Evolutionary conservation across 2,797 vertebrate genomes (phyloP).

Genomic region (Acanthornis magna): DNA sequence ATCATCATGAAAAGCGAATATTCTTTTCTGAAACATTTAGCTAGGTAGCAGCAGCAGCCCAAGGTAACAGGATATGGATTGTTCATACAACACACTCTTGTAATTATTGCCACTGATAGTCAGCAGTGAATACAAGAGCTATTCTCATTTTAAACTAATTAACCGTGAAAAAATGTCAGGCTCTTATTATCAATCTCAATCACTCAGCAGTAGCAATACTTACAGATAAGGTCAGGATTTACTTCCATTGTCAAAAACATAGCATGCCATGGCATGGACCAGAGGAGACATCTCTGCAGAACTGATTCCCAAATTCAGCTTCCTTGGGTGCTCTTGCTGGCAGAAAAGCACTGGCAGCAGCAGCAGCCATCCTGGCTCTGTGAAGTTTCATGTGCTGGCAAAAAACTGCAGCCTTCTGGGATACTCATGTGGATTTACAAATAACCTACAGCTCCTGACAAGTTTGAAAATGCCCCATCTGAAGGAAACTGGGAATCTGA

Average conservation of each 20-base stretch:
- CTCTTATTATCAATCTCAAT: constrained; percentile 26
- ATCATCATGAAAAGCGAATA: background rate
- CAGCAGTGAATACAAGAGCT: constrained; percentile 1
- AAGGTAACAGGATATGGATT: background rate
- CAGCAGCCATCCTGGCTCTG: background rate
- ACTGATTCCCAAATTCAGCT: background rate
- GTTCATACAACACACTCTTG: background rate
- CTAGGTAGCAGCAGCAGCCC: background rate
- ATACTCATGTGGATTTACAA: background rate
- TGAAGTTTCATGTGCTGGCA: background rate
- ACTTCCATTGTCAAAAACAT: background rate
- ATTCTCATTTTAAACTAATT: constrained; percentile 41
- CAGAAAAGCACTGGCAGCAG: background rate
- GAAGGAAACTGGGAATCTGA: background rate
- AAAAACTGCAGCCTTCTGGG: background rate
- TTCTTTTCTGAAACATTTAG: background rate
- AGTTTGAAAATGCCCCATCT: background rate
- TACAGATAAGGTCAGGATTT: constrained; percentile 27
- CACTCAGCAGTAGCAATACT: background rate
- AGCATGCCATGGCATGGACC: background rate
- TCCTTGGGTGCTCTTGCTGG: background rate
- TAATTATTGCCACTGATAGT: constrained; percentile 11
- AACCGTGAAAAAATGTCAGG: constrained; percentile 28
- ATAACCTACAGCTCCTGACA: background rate
- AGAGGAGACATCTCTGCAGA: background rate